phyloP scores from a whole-genome alignment of 2,113 vertebrate species.

The Alaudala cheleensis region DNA sequence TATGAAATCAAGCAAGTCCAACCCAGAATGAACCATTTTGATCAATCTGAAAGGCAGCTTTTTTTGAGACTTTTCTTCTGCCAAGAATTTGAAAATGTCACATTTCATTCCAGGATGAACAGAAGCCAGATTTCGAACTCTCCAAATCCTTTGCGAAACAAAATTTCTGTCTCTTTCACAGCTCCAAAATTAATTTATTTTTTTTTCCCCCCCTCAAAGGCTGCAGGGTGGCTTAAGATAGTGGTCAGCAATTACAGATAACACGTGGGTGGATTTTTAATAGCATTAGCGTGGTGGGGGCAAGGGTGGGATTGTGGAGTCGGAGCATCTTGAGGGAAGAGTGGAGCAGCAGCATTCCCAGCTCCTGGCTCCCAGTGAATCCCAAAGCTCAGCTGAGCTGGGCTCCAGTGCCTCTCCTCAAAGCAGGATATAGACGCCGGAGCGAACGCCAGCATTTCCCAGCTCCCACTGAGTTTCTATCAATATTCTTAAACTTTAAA shows the following conservation, averaged over 20 bases:
- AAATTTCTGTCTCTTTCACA: slow-evolving; percentile 46
- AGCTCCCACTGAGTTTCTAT: slow-evolving; percentile 61
- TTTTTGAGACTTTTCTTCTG: slow-evolving; percentile 53
- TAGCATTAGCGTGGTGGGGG: not conserved
- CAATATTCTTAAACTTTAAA: slow-evolving; percentile 68
- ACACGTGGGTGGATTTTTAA: not conserved
- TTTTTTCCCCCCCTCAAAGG: not conserved
- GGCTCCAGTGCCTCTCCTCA: not conserved
- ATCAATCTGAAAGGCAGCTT: slow-evolving; percentile 58
- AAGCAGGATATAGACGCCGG: not conserved
- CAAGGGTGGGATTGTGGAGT: not conserved
- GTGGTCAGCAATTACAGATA: slow-evolving; percentile 46
- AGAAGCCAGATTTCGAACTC: slow-evolving; percentile 51
- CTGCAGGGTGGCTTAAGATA: slow-evolving; percentile 17
- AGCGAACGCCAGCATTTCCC: slow-evolving; percentile 6
- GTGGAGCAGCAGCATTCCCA: not conserved
- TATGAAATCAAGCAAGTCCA: slow-evolving; percentile 47
- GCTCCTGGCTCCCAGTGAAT: not conserved
- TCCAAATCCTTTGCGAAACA: slow-evolving; percentile 34
- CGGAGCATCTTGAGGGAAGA: not conserved
- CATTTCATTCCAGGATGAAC: slow-evolving; percentile 65
- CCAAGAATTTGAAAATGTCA: slow-evolving; percentile 67
- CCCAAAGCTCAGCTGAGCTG: not conserved
- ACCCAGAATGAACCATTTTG: slow-evolving; percentile 47
- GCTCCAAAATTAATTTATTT: slow-evolving; percentile 43